Base-by-base conservation (phyloP, 2,797 vertebrate species). In the Rhyacichthys aspro region DNA sequence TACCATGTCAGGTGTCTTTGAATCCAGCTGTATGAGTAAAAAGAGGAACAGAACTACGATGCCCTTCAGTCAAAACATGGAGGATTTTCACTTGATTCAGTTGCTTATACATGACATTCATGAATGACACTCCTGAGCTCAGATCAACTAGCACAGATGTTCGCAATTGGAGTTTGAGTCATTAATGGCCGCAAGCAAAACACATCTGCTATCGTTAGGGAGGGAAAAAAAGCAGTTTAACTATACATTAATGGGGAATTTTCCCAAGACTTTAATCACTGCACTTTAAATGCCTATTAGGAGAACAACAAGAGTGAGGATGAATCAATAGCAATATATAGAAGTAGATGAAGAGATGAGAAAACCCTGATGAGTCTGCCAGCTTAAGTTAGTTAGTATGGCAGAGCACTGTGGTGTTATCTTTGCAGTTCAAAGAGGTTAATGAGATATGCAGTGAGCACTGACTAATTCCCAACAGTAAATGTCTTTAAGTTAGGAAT, bases 161-260 rank as follows among this genome's bases (percentile, higher is more conserved):
- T 82, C 64, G 67, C 75, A 81, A 76, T 76, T 84, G 76, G 70
- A 63, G 68, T 70, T 70, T 69, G 72, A 83, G 74, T 88, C 83
- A 89, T 91, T 86, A 86, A 86, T 81, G 63, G 81, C 76, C 75
- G 68, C 60, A 52, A 82, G 74, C 70, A 68, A 77, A 70, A 72
- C 76, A 65, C 79, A 88, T 90, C 85, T 89, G 82, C 76, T 62
- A 42, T 81, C 73, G 79, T 89, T 88, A 86, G 70, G 61, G 44
- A 68, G 62, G 63, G 59, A 59, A 83, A 85, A 86, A 64, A 74
- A 78, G 72, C 63, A 53, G 65, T 72, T 83, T 59, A 63, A 67
- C 78, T 66, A 60, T 76, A 81, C 76, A 70, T 84, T 84, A 63
- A 73, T 63, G 57, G 50, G 38, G 71, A 38, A 74, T 78, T 61